These are phyloP conservation scores for Nibea coibor DNA, from an alignment of 2,113 vertebrate species.

Conservation along the genomic window DNA sequence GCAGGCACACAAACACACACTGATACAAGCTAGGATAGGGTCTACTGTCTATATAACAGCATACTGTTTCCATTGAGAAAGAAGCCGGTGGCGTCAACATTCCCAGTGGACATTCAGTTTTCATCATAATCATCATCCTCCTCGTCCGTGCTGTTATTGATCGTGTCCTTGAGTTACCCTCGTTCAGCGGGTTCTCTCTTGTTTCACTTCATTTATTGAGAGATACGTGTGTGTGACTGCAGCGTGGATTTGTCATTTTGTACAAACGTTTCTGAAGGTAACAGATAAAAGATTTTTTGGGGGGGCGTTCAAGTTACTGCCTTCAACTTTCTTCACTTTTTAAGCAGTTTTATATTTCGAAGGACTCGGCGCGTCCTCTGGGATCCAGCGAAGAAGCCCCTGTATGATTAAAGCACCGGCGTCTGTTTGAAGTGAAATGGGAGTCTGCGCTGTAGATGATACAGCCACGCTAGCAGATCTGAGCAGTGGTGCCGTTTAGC, in stretches of 20 bases:
- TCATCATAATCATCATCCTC: conserved; percentile 13
- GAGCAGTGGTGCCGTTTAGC: no score
- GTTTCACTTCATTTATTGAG: neutral
- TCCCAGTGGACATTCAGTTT: conserved; percentile 13
- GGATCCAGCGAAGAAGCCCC: neutral
- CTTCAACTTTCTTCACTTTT: neutral
- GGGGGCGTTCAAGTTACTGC: neutral
- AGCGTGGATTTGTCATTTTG: neutral
- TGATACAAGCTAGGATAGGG: conserved; percentile 12
- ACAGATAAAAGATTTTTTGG: no score
- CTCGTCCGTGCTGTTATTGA: conserved; percentile 12
- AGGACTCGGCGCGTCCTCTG: neutral
- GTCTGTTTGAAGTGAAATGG: no score
- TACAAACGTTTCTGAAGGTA: no score
- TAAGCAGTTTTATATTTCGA: neutral
- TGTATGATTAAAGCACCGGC: no score
- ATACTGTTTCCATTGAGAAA: conserved; percentile 42
- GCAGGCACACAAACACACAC: conserved; percentile 28
- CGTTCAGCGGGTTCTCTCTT: neutral
- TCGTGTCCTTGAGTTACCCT: conserved; percentile 12
- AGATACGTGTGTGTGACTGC: neutral
- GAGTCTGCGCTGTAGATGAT: neutral
- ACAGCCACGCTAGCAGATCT: neutral
- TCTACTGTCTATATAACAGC: conserved; percentile 24
- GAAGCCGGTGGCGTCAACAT: conserved; percentile 27